Evolutionary conservation across 1,140 invertebrate genomes (phyloP).

Genomic region (Pentalonia nigronervosa): DNA sequence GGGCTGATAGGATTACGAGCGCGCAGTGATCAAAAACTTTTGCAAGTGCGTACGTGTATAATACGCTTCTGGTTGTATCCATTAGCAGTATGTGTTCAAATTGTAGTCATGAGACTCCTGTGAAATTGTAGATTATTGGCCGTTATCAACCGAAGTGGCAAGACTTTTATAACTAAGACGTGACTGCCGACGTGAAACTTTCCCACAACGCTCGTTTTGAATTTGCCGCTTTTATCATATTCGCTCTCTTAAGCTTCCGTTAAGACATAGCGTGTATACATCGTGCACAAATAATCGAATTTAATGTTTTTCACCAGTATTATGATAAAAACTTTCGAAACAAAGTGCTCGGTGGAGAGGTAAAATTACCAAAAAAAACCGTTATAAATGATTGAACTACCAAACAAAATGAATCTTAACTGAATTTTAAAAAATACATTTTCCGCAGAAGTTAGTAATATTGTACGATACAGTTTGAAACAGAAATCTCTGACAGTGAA

Average conservation of each 20-base stretch:
- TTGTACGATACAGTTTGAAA: not conserved
- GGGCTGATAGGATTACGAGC: not conserved
- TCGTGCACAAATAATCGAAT: not conserved
- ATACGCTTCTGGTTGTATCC: not conserved
- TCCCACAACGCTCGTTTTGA: constrained; percentile 13
- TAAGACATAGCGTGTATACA: not conserved
- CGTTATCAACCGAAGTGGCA: constrained; percentile 21
- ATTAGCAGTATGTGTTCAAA: constrained; percentile 6
- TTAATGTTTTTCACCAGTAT: not conserved
- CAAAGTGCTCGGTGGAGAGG: not conserved
- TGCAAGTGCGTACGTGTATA: not conserved
- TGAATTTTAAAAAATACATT: not conserved
- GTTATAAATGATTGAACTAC: not conserved
- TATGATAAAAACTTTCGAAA: not conserved
- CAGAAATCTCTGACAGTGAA: not conserved
- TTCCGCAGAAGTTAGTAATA: not conserved
- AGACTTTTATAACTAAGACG: constrained; percentile 37
- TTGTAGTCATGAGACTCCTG: not conserved
- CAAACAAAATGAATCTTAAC: not conserved
- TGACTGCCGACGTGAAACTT: constrained; percentile 19
- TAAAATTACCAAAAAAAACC: not conserved
- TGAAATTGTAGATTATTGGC: constrained; percentile 33
- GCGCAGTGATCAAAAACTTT: constrained; percentile 22
- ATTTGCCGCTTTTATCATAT: not conserved
- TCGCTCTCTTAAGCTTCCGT: not conserved